Percentiles rank a stretch among this genome's conserved stretches.
Conservation (phyloP, 1,140 invertebrate species). For the Metaphire vulgaris region DNA sequence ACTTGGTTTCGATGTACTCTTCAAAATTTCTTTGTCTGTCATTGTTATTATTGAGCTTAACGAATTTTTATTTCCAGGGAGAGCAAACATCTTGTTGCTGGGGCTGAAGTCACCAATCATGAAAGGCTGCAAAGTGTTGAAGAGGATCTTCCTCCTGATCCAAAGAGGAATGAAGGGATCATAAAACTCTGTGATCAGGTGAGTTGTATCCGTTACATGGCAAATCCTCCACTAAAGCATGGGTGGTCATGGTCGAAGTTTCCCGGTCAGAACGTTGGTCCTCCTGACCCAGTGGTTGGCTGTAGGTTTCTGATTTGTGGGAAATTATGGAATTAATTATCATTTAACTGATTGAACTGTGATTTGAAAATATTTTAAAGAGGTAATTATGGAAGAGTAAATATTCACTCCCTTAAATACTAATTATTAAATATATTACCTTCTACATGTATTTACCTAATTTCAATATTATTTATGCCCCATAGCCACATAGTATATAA, state of each 20-base stretch:
- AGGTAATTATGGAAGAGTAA: too few relatives aligned
- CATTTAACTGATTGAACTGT: too few relatives aligned
- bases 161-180: conserved; percentile 64
- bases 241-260: conserved; percentile 79
- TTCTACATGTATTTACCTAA: too few relatives aligned
- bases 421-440: too few relatives aligned
- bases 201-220: conserved; percentile 56
- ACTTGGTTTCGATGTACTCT: too few relatives aligned
- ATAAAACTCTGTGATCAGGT: conserved; percentile 66
- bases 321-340: neutral
- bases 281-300: conserved; percentile 70
- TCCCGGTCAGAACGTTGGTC: conserved; percentile 75
- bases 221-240: conserved; percentile 70
- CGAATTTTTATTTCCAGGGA: conserved; percentile 55
- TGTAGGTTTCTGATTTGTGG: conserved; percentile 32
- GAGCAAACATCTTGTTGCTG: conserved; percentile 79
- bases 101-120: conserved; percentile 78
- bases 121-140: conserved; percentile 66
- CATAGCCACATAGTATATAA: too few relatives aligned
- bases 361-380: too few relatives aligned
- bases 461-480: too few relatives aligned
- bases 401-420: too few relatives aligned
- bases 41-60: too few relatives aligned
- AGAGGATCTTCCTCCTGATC: conserved; percentile 66
- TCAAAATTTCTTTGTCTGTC: too few relatives aligned